These are phyloP conservation scores for Pectinophora gossypiella DNA, from an alignment of 1,140 invertebrate species.

Conservation along the genomic window DNA sequence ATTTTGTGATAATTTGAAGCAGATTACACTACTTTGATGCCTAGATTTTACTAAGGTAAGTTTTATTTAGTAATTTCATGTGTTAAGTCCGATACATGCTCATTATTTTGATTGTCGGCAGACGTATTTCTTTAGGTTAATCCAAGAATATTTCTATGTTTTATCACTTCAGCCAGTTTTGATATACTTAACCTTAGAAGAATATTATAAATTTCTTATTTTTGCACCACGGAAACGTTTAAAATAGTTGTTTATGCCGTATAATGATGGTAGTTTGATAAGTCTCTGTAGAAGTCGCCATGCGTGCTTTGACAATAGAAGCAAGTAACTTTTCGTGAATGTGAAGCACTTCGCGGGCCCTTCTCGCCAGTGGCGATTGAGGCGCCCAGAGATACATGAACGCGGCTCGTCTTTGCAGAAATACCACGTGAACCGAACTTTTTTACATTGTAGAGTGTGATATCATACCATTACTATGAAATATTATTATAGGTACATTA, in stretches of 20 bases:
- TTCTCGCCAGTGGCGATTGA: too few relatives aligned
- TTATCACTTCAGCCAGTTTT: slow-evolving; percentile 6
- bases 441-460: too few relatives aligned
- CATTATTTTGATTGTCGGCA: slow-evolving; percentile 60
- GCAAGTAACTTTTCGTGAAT: too few relatives aligned
- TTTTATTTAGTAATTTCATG: slow-evolving; percentile 11
- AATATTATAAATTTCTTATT: neutral
- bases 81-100: slow-evolving; percentile 6
- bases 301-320: slow-evolving; percentile 55
- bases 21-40: slow-evolving; percentile 64
- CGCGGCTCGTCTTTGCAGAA: too few relatives aligned
- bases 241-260: neutral
- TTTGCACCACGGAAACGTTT: neutral
- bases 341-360: too few relatives aligned
- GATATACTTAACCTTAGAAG: too few relatives aligned
- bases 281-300: slow-evolving; percentile 34
- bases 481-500: too few relatives aligned
- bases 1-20: slow-evolving; percentile 55
- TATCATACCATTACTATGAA: too few relatives aligned
- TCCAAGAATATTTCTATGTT: slow-evolving; percentile 39
- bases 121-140: slow-evolving; percentile 61
- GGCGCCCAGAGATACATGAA: too few relatives aligned
- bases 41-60: slow-evolving; percentile 71
- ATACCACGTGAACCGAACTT: too few relatives aligned
- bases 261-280: neutral